Percentiles rank a stretch among this genome's conserved stretches.
Evolutionary conservation across 2,113 vertebrate genomes (phyloP).

Genomic region (Heterochromis multidens): DNA sequence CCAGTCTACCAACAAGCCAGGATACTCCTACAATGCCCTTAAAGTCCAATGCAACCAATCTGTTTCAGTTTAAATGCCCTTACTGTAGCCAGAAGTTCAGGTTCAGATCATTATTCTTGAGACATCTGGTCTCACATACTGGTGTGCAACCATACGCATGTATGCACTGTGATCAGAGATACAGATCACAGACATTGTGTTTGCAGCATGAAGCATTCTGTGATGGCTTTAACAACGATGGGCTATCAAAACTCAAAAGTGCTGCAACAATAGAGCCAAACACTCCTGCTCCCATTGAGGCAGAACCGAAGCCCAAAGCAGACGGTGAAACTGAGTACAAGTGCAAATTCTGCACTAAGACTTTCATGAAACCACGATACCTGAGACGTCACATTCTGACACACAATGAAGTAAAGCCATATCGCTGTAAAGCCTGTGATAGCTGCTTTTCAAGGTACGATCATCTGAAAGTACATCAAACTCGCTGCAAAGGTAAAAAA

Average conservation of each 20-base stretch:
- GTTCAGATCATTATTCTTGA: conserved; percentile 58
- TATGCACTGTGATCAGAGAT: conserved; percentile 64
- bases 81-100: conserved; percentile 67
- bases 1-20: background rate
- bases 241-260: background rate
- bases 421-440: conserved; percentile 77
- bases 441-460: conserved; percentile 77
- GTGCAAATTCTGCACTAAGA: conserved; percentile 78
- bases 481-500: conserved; percentile 65
- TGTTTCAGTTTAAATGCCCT: conserved; percentile 55
- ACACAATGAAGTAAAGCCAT: conserved; percentile 79
- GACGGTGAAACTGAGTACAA: conserved; percentile 50
- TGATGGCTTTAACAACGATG: conserved; percentile 21
- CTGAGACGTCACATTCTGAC: conserved; percentile 76
- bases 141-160: conserved; percentile 58
- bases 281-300: background rate
- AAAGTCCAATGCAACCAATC: conserved; percentile 2
- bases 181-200: conserved; percentile 19
- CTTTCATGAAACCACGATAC: conserved; percentile 66
- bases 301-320: background rate
- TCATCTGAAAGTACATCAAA: conserved; percentile 72
- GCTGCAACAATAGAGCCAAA: background rate
- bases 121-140: conserved; percentile 66
- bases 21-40: background rate
- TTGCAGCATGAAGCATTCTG: conserved; percentile 70